Evolutionary conservation across 1,140 invertebrate genomes (phyloP).

Genomic region (Portunus trituberculatus): DNA sequence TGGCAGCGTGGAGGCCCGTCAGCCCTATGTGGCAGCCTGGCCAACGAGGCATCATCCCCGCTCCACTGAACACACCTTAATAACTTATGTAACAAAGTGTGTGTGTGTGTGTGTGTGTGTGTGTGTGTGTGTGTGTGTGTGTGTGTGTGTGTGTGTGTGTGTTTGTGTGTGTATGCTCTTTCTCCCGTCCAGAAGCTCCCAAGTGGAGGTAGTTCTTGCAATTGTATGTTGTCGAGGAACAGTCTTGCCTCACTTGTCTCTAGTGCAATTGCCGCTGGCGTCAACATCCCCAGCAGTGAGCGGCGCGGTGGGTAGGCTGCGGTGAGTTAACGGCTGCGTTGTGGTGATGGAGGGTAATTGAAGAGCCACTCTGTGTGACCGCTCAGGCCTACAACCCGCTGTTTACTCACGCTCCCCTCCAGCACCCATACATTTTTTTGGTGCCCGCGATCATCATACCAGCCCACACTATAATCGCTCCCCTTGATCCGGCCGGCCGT

Average conservation of each 20-base stretch:
- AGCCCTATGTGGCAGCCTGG: not conserved
- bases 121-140: too few species aligned
- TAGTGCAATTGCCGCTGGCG: not conserved
- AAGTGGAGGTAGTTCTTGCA: not conserved
- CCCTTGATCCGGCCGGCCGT: not conserved
- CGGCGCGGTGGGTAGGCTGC: not conserved
- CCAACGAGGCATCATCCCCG: not conserved
- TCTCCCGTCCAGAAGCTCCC: not conserved
- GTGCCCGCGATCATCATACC: not conserved
- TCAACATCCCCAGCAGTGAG: not conserved
- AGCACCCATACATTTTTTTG: not conserved
- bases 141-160: too few species aligned
- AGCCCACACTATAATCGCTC: not conserved
- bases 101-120: not conserved
- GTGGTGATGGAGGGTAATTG: conserved; percentile 2
- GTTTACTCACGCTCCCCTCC: not conserved
- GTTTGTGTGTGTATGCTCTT: not conserved
- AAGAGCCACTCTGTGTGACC: conserved; percentile 8
- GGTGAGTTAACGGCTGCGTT: not conserved
- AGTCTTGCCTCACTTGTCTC: not conserved
- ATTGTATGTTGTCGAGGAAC: not conserved
- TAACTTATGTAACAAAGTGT: not conserved
- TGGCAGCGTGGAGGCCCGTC: not conserved
- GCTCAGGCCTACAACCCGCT: not conserved
- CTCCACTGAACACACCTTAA: not conserved